Base-by-base conservation (phyloP, 2,888 invertebrate species). In the Plagodis pulveraria region DNA sequence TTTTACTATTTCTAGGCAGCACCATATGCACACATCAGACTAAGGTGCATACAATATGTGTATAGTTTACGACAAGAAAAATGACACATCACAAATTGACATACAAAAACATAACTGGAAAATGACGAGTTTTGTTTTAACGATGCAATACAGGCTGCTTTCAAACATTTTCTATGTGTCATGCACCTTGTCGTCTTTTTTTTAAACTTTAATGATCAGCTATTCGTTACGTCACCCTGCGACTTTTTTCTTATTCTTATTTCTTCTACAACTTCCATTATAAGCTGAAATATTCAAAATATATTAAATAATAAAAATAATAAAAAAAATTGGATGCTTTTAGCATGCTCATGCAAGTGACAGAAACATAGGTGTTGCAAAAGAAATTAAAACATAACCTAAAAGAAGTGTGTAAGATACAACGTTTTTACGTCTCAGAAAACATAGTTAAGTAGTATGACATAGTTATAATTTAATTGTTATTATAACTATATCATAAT, bases 231-330 rank as follows among this genome's bases (percentile, higher is more conserved):
- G 72, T 89, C 87, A 82, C 84, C 86, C 76, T 90, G 87, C 74
- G 89, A 86, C 81, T 88, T 91, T 75, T 91, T 90, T 83, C 91
- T 87, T 86, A 92, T 88, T 87, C 91, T 84, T 88, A 92, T 92
- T 76, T 92, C 92, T 88, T 92, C 92, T 68, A 92, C 90, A 83
- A 92, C 91, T 84, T 92, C 92, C 91, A 91, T 91, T 70, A 92
- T 92, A 66, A 91, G 90, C 91, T 91, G 92, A 89, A 91, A 91
- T 84, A 66, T 81, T 85, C 72, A 65, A 84, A 88, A 78, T 67
- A 65, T 35, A 50, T 35, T 55, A 61, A 68, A 70, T 69, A 63
- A 67, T 69, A 73, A 70, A 58, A 68, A 72, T 67, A 69, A 70
- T 65, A 63, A 59, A 63, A 53, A 43, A 40, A 54, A 50, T 38